Evolutionary conservation across 2,797 vertebrate genomes (phyloP).

Genomic region (Muscicapa striata): DNA sequence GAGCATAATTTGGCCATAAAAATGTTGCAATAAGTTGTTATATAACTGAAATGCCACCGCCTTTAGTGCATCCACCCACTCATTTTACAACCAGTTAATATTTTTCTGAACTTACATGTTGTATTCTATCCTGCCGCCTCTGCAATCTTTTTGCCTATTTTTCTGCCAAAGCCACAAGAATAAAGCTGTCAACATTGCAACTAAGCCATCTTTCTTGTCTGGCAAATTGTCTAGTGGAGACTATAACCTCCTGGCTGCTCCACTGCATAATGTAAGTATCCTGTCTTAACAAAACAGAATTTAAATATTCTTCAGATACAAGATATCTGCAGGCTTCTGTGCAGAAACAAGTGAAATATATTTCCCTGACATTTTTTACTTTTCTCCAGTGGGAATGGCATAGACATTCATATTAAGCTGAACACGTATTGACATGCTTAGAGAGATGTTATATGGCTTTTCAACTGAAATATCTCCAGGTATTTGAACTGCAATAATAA

Average conservation of each 20-base stretch:
- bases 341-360: constrained; percentile 52
- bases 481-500: constrained; percentile 68
- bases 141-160: constrained; percentile 76
- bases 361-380: constrained; percentile 52
- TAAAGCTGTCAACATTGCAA: constrained; percentile 78
- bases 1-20: constrained; percentile 72
- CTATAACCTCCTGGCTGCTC: constrained; percentile 73
- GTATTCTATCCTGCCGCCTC: constrained; percentile 68
- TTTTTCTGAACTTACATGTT: constrained; percentile 74
- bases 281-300: constrained; percentile 72
- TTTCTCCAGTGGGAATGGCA: constrained; percentile 55
- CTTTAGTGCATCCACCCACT: constrained; percentile 72
- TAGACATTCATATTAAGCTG: constrained; percentile 39
- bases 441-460: constrained; percentile 56
- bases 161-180: constrained; percentile 75
- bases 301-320: constrained; percentile 72
- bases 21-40: constrained; percentile 72
- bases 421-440: constrained; percentile 56
- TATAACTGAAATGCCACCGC: constrained; percentile 69
- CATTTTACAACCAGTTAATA: constrained; percentile 78
- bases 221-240: constrained; percentile 74
- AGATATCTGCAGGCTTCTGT: constrained; percentile 54
- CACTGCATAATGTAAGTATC: constrained; percentile 65
- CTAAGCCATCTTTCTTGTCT: constrained; percentile 77
- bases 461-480: constrained; percentile 54